Percentiles rank a stretch among this genome's conserved stretches.
These are phyloP conservation scores for Elysia chlorotica DNA, from an alignment of 1,140 invertebrate species.

Conservation along the genomic window DNA sequence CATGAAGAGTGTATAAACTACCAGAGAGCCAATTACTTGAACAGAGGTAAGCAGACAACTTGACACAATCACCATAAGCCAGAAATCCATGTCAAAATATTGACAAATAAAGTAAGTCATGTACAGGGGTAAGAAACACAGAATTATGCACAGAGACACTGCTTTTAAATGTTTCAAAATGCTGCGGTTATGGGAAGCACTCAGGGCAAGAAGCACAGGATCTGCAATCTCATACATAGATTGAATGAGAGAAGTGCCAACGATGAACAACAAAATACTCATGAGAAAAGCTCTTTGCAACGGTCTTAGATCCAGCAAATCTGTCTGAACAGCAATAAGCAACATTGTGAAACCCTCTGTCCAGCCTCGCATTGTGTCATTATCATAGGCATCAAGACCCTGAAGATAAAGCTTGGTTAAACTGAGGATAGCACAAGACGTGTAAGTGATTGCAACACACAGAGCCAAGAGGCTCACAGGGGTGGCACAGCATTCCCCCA, in stretches of 20 bases:
- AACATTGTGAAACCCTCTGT: constrained; percentile 68
- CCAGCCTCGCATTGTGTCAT: constrained; percentile 64
- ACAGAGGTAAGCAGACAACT: constrained; percentile 78
- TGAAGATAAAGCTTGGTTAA: constrained; percentile 63
- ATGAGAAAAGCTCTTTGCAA: constrained; percentile 66
- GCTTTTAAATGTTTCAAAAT: constrained; percentile 83
- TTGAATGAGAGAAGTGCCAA: constrained; percentile 66
- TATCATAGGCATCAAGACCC: constrained; percentile 57
- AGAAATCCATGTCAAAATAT: constrained; percentile 87
- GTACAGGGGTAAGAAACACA: constrained; percentile 81
- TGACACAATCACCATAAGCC: constrained; percentile 79
- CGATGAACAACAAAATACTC: constrained; percentile 67
- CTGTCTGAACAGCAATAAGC: constrained; percentile 67
- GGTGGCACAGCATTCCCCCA: constrained; percentile 65
- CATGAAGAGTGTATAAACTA: constrained; percentile 85
- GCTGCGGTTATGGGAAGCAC: constrained; percentile 65
- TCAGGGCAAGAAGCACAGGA: constrained; percentile 65
- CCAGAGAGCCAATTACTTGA: constrained; percentile 66
- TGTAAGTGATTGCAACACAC: constrained; percentile 66
- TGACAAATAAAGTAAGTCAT: constrained; percentile 83
- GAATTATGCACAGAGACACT: constrained; percentile 79
- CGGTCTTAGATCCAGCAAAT: constrained; percentile 65
- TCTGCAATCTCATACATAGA: constrained; percentile 69
- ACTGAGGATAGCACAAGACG: constrained; percentile 63
- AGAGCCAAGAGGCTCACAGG: constrained; percentile 66